These are phyloP conservation scores for Dromiciops gliroides DNA, from an alignment of 2,113 vertebrate genomes.

Conservation along the genomic window DNA sequence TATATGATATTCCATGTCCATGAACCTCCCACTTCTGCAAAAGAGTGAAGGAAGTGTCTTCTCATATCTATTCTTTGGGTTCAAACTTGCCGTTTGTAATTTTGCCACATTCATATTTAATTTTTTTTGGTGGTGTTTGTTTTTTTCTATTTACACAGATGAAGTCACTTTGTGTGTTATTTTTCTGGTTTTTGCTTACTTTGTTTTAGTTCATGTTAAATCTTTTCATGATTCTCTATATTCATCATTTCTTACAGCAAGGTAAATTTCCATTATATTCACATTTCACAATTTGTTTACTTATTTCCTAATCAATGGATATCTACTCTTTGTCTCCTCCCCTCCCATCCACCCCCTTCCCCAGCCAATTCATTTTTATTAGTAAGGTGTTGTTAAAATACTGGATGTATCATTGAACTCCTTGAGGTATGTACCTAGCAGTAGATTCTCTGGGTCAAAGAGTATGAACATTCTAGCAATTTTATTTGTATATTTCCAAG, in stretches of 20 bases:
- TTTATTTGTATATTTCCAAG: not conserved
- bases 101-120: not conserved
- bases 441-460: not conserved
- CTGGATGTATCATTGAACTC: not conserved
- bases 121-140: not conserved
- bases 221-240: not conserved
- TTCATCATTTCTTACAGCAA: not conserved
- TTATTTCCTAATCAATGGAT: not conserved
- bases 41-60: not conserved
- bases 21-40: too few species aligned
- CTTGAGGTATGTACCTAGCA: not conserved
- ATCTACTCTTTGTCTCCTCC: too few species aligned
- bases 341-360: too few species aligned
- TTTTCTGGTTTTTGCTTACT: not conserved
- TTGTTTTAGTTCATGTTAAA: not conserved
- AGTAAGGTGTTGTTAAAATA: not conserved
- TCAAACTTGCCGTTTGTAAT: not conserved
- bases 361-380: not conserved
- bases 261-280: not conserved
- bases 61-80: not conserved
- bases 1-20: too few species aligned
- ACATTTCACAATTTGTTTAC: not conserved
- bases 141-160: not conserved
- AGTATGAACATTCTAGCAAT: not conserved
- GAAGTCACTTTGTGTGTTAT: not conserved